These are phyloP conservation scores for Arothron firmamentum DNA, from an alignment of 2,113 vertebrate genomes.

Conservation along the genomic window DNA sequence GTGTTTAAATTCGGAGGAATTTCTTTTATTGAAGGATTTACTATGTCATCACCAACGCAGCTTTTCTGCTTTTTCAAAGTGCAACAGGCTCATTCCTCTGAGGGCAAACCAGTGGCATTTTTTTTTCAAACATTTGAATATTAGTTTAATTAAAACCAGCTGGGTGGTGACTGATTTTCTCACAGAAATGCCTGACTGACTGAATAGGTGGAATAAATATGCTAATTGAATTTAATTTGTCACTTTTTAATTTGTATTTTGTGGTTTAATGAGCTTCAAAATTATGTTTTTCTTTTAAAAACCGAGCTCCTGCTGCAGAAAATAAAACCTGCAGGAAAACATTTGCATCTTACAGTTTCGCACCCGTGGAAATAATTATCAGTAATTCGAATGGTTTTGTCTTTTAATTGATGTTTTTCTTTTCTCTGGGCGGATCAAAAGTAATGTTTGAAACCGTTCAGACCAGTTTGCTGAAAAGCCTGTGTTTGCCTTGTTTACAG, in stretches of 20 bases:
- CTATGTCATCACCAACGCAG: too few species aligned
- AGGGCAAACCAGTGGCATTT: neutral
- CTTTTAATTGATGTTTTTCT: neutral
- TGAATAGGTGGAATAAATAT: constrained; percentile 13
- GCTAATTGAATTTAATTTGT: constrained; percentile 13
- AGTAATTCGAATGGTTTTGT: too few species aligned
- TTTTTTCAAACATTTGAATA: constrained; percentile 23
- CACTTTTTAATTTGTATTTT: constrained; percentile 9
- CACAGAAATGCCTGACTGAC: neutral
- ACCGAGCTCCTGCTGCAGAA: too few species aligned
- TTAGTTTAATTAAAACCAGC: constrained; percentile 19
- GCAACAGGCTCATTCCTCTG: constrained; percentile 6
- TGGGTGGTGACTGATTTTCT: neutral
- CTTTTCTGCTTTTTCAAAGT: neutral
- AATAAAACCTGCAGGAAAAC: too few species aligned
- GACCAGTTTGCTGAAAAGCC: too few species aligned
- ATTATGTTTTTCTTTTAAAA: neutral
- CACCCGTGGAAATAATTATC: too few species aligned
- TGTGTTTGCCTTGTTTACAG: constrained; percentile 1
- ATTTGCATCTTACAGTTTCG: too few species aligned
- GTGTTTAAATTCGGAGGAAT: constrained; percentile 9
- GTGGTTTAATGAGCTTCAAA: neutral
- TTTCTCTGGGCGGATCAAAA: neutral
- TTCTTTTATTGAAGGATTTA: constrained; percentile 10
- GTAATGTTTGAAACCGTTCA: too few species aligned